Conservation (phyloP, 2,113 vertebrate genomes). For the Brachyhypopomus gauderio region DNA sequence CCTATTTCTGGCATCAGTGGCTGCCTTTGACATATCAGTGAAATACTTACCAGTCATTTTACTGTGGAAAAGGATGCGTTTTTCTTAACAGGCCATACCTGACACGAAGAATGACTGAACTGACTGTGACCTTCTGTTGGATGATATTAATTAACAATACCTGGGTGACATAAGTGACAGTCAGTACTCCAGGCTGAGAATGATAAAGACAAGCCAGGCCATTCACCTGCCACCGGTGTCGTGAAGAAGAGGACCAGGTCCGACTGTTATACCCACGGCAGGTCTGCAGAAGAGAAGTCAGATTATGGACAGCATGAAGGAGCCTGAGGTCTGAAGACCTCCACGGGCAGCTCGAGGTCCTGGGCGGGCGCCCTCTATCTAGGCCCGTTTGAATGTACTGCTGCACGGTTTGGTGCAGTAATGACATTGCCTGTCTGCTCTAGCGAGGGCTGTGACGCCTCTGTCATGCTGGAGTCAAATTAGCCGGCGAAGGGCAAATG, state of each 20-base stretch:
- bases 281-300: not conserved
- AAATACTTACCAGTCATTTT: too few species aligned
- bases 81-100: not conserved
- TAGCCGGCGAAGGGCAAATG: slow-evolving; percentile 54
- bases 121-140: not conserved
- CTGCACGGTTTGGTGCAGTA: slow-evolving; percentile 38
- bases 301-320: slow-evolving; percentile 36
- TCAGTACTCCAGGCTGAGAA: not conserved
- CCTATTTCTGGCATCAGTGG: not conserved
- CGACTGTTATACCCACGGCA: not conserved
- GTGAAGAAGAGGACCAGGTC: slow-evolving; percentile 3
- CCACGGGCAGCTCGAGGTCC: slow-evolving; percentile 19
- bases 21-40: not conserved
- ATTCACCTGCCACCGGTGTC: not conserved
- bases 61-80: not conserved
- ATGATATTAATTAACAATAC: not conserved
- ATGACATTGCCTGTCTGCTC: slow-evolving; percentile 55
- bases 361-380: slow-evolving; percentile 35
- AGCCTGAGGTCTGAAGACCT: not conserved
- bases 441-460: slow-evolving; percentile 34
- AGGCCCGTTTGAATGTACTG: slow-evolving; percentile 51
- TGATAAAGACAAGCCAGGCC: not conserved
- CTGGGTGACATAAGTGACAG: not conserved
- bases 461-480: slow-evolving; percentile 48
- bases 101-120: not conserved